These are phyloP conservation scores for Cylindroiulus punctatus DNA, from an alignment of 2,888 invertebrate genomes.

Conservation along the genomic window DNA sequence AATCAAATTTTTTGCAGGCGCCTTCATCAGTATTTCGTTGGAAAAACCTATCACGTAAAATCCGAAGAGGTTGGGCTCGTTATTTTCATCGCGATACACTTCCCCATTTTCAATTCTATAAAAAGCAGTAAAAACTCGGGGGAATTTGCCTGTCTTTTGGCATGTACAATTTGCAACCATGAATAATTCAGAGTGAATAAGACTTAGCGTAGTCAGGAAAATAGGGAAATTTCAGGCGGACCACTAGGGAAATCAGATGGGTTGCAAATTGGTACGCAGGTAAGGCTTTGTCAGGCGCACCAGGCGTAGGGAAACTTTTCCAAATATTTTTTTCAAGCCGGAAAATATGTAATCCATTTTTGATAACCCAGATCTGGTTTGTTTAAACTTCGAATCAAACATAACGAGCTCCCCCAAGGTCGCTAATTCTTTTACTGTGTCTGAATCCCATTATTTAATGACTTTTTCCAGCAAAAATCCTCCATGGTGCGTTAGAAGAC, in stretches of 20 bases:
- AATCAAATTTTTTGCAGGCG: neutral
- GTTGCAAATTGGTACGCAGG: constrained; percentile 10
- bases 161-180: constrained; percentile 18
- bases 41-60: constrained; percentile 11
- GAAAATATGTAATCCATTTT: constrained; percentile 10
- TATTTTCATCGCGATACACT: constrained; percentile 18
- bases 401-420: neutral
- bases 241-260: neutral
- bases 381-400: constrained; percentile 6
- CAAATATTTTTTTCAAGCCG: neutral
- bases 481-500: neutral
- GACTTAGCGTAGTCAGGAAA: constrained; percentile 3
- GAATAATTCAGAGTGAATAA: constrained; percentile 18
- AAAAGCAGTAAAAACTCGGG: constrained; percentile 8
- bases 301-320: neutral
- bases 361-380: neutral
- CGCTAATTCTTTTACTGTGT: constrained; percentile 11
- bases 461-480: neutral
- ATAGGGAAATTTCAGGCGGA: neutral
- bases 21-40: neutral
- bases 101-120: constrained; percentile 18
- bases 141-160: constrained; percentile 18
- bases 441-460: constrained; percentile 2
- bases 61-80: constrained; percentile 18
- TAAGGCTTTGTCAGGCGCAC: neutral